Evolutionary conservation across 2,113 vertebrate genomes (phyloP).

Genomic region (Oceanites oceanicus): DNA sequence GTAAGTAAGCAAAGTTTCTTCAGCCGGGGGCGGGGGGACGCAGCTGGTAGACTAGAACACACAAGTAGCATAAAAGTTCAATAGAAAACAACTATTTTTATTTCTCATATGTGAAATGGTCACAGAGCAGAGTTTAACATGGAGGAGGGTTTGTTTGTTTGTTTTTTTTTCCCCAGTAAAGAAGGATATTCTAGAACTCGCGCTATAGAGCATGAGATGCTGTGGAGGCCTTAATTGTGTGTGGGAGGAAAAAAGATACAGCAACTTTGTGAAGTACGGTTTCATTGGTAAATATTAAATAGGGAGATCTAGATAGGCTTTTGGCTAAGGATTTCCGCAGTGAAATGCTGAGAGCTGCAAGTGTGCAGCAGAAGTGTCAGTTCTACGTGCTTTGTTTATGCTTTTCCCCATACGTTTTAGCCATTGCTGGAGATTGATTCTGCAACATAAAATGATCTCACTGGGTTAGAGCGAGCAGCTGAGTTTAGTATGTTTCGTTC

Average conservation of each 20-base stretch:
- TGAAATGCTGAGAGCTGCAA: not conserved
- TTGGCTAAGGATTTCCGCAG: not conserved
- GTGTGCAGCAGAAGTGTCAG: not conserved
- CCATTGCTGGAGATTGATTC: not conserved
- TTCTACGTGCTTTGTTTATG: not conserved
- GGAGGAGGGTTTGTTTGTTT: not conserved
- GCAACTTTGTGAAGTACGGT: not conserved
- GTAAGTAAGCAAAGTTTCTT: not conserved
- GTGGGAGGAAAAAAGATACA: not conserved
- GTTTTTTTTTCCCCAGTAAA: not conserved
- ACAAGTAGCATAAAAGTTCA: not conserved
- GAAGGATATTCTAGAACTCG: not conserved
- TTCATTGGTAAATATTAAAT: not conserved
- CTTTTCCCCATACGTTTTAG: not conserved
- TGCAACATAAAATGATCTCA: not conserved
- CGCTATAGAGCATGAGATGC: not conserved
- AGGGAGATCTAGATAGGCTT: not conserved
- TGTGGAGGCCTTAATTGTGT: not conserved
- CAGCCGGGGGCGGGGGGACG: not conserved
- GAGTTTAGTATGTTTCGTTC: not conserved
- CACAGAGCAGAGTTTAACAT: not conserved
- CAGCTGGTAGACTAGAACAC: not conserved
- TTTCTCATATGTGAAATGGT: not conserved
- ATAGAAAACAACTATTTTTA: not conserved
- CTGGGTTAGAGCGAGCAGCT: not conserved